phyloP scores from a whole-genome alignment of 2,797 vertebrate species.

The Megaceryle alcyon region DNA sequence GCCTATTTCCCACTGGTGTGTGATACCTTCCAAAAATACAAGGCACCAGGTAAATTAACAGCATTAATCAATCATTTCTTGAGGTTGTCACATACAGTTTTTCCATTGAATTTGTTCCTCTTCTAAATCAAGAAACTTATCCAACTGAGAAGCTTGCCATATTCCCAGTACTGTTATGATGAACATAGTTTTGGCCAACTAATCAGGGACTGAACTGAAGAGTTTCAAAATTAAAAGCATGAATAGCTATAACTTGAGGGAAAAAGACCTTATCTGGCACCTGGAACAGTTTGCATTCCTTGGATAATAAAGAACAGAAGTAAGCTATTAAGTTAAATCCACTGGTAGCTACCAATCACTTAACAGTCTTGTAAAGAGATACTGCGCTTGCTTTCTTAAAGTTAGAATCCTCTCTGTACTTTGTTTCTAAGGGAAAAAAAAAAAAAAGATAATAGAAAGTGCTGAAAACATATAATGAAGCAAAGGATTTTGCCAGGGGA shows the following conservation, averaged over 20 bases:
- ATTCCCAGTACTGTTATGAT: background rate
- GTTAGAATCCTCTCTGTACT: background rate
- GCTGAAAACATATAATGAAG: background rate
- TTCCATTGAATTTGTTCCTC: background rate
- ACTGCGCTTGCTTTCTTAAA: background rate
- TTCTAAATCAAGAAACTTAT: background rate
- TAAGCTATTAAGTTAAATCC: background rate
- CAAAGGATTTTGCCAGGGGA: background rate
- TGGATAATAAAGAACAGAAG: background rate
- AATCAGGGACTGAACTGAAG: background rate
- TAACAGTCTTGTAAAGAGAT: background rate
- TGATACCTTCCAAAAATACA: constrained; percentile 80
- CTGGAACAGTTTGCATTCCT: background rate
- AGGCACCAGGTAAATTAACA: constrained; percentile 80
- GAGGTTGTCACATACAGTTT: background rate
- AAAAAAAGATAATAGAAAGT: background rate
- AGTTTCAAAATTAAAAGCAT: background rate
- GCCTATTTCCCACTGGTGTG: constrained; percentile 86
- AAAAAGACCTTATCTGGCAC: background rate
- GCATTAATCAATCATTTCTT: background rate
- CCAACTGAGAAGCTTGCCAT: too few species aligned
- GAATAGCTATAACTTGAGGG: background rate
- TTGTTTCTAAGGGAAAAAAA: background rate
- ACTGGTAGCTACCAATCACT: background rate
- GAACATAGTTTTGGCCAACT: background rate